Percentiles rank a stretch among this genome's conserved stretches.
These are phyloP conservation scores for Pantala flavescens DNA, from an alignment of 1,140 invertebrate species.

Conservation along the genomic window DNA sequence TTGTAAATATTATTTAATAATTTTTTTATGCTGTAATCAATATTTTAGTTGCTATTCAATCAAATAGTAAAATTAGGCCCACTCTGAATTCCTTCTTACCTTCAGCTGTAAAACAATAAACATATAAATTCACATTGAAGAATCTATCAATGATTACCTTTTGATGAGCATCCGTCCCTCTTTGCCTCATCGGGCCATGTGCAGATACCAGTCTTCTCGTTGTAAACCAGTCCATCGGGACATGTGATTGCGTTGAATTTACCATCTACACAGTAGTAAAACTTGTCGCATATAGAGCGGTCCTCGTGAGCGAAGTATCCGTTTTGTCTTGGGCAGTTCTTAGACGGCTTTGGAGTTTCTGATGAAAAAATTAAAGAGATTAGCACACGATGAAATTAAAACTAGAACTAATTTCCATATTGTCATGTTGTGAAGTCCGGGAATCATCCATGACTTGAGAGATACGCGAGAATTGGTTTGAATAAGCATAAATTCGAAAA, in stretches of 20 bases:
- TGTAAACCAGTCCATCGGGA: constrained; percentile 77
- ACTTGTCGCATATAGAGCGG: constrained; percentile 67
- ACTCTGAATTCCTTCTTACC: no score
- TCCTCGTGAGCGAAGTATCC: constrained; percentile 83
- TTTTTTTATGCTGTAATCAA: no score
- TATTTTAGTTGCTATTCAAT: no score
- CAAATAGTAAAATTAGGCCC: no score
- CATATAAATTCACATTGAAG: no score
- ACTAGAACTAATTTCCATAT: no score
- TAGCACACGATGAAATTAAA: not conserved
- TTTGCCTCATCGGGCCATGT: constrained; percentile 86
- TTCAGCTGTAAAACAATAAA: no score
- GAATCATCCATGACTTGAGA: no score
- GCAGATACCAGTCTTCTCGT: constrained; percentile 77
- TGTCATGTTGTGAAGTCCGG: no score
- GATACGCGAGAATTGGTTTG: no score
- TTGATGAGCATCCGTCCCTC: constrained; percentile 69
- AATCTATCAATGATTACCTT: constrained; percentile 47
- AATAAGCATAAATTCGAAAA: no score
- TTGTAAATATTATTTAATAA: no score
- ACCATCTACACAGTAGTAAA: constrained; percentile 84
- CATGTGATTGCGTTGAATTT: constrained; percentile 83
- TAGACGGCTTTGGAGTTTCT: constrained; percentile 62
- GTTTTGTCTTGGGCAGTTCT: constrained; percentile 70
- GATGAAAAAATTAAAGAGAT: constrained; percentile 23